Evolutionary conservation across 1,140 invertebrate species (phyloP).

Genomic region (Gonioctena quinquepunctata): DNA sequence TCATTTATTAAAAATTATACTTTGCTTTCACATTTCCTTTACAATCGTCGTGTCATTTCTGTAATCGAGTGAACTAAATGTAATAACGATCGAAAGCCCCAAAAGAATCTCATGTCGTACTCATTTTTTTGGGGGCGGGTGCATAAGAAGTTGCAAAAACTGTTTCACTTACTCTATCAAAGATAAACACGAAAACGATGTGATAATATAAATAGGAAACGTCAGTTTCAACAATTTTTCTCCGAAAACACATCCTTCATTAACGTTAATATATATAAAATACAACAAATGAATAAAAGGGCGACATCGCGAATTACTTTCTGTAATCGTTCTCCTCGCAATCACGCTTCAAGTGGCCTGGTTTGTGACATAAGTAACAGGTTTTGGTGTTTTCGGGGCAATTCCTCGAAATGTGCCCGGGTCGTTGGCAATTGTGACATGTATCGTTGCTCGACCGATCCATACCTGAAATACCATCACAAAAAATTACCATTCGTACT

Average conservation of each 20-base stretch:
- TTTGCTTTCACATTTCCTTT: background rate
- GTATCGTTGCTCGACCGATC: conserved; percentile 60
- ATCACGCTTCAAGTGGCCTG: conserved; percentile 87
- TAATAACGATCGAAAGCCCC: background rate
- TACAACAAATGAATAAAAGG: conserved; percentile 31
- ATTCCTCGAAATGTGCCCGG: conserved; percentile 85
- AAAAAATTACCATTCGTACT: too few relatives aligned
- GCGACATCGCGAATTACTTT: conserved; percentile 39
- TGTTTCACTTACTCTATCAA: background rate
- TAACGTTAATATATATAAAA: conserved; percentile 32
- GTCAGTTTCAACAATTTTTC: conserved; percentile 23
- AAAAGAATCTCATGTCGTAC: background rate
- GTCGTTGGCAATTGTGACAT: conserved; percentile 88
- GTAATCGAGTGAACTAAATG: background rate
- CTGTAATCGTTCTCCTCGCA: conserved; percentile 71
- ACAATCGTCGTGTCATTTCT: conserved; percentile 8
- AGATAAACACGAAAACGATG: conserved; percentile 23
- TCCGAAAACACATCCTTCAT: conserved; percentile 27
- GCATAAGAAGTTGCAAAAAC: conserved; percentile 16
- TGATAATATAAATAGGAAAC: conserved; percentile 32
- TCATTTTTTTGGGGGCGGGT: background rate
- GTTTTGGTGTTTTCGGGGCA: conserved; percentile 83
- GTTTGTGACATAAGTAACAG: conserved; percentile 87
- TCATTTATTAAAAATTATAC: conserved; percentile 14
- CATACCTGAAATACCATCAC: conserved; percentile 38